Evolutionary conservation across 2,888 invertebrate species (phyloP).

Genomic region (Lycia hirtaria): DNA sequence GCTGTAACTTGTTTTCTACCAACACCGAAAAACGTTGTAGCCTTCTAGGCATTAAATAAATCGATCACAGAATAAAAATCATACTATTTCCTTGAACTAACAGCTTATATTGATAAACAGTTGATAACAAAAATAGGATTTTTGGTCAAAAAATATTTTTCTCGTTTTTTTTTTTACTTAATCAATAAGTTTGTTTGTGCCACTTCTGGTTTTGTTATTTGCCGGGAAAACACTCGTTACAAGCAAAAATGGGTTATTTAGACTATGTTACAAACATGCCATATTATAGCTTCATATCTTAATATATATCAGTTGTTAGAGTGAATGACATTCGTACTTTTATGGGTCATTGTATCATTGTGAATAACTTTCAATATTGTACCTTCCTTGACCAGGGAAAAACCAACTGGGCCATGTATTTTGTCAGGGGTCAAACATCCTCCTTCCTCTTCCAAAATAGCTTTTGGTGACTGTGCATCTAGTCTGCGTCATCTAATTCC

Average conservation of each 20-base stretch:
- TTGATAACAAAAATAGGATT: conserved; percentile 80
- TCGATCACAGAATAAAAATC: conserved; percentile 75
- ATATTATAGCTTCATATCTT: background rate
- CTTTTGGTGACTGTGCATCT: no score
- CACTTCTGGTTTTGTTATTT: conserved; percentile 46
- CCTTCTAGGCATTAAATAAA: conserved; percentile 69
- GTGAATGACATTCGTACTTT: no score
- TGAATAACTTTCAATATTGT: no score
- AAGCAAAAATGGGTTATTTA: conserved; percentile 29
- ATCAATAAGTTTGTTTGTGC: conserved; percentile 68
- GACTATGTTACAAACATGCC: conserved; percentile 10
- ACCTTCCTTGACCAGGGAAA: no score
- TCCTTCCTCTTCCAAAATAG: no score
- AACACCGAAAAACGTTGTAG: conserved; percentile 49
- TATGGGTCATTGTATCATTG: no score
- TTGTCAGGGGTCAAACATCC: no score
- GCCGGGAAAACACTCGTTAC: conserved; percentile 40
- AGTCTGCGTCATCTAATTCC: no score
- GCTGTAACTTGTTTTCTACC: conserved; percentile 39
- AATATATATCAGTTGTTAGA: no score
- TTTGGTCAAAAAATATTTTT: conserved; percentile 76
- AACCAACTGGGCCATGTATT: no score
- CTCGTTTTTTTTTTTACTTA: conserved; percentile 64
- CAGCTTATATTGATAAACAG: conserved; percentile 68
- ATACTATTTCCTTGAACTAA: conserved; percentile 67